Percentiles rank a stretch among this genome's conserved stretches.
These are phyloP conservation scores for Pogonocherus hispidulus DNA, from an alignment of 2,888 invertebrate genomes.

Conservation along the genomic window DNA sequence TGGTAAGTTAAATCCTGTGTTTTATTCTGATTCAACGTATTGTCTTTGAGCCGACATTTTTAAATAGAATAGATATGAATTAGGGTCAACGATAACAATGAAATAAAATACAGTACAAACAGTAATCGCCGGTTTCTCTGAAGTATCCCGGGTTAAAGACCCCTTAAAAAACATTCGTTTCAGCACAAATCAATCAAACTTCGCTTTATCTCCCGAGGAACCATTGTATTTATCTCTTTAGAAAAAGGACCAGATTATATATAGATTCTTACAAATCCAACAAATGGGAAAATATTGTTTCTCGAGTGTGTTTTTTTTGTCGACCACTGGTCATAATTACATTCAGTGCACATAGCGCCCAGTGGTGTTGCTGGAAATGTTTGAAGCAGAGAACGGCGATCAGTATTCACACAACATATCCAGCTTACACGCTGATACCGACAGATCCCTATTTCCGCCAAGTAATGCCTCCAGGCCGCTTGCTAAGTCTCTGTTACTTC, in stretches of 20 bases:
- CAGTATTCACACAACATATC: constrained; percentile 63
- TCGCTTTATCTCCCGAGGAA: neutral
- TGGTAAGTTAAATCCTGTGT: too few species aligned
- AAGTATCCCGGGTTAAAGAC: neutral
- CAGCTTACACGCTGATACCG: constrained; percentile 64
- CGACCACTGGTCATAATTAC: constrained; percentile 26
- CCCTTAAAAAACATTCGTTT: neutral
- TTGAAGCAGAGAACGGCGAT: constrained; percentile 52
- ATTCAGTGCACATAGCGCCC: constrained; percentile 38
- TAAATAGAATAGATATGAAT: too few species aligned
- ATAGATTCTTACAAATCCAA: constrained; percentile 19
- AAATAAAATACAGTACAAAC: neutral
- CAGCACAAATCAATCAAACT: constrained; percentile 14
- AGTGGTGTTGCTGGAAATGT: constrained; percentile 40
- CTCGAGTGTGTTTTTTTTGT: neutral
- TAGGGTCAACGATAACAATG: neutral
- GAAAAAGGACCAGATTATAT: constrained; percentile 15
- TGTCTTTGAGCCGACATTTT: too few species aligned
- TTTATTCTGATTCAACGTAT: too few species aligned
- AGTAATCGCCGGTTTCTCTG: neutral
- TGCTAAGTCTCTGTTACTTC: constrained; percentile 61
- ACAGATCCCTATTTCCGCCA: constrained; percentile 65
- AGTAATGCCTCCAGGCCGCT: constrained; percentile 62
- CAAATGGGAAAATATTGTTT: constrained; percentile 20
- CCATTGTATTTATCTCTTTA: constrained; percentile 9